Evolutionary conservation across 2,113 vertebrate species (phyloP), one percentile per base, ranked within the genome.

Genomic region (Oreotrochilus melanogaster): DNA sequence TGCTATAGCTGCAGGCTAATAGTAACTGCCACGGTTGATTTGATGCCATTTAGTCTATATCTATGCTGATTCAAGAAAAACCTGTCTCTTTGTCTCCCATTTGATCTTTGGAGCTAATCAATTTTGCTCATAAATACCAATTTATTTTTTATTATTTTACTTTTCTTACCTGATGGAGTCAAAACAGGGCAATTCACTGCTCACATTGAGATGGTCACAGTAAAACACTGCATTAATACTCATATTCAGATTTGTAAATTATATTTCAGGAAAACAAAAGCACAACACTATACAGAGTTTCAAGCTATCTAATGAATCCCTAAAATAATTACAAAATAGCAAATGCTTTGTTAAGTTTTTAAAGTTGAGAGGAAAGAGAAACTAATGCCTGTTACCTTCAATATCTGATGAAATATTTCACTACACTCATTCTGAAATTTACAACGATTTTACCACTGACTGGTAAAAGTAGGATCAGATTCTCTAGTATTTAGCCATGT

Each of bases 1-100:
- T 96, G 87, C 91, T 97, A 86, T 97, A 93, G 94, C 96, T 96
- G 83, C 91, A 96, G 95, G 95, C 94, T 91, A 97, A 95, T 57
- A 92, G 89, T 81, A 93, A 69, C 86, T 96, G 96, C 71, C 91
- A 91, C 5, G 5, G 56, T 78, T 95, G 75, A 81, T 96, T 91
- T 95, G 67, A 78, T 88, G 65, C 33, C 42, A 67, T 95, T 95
- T 93, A 83, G 56, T 84, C 87, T 83, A 4, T 43, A 75, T 67
- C 71, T 66, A 37, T 45, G 35, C 76, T 91, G 28, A 84, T 50
- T 80, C 61, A 78, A 88, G 47, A 51, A 61, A 81, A 82, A 73
- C 18, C 4, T 48, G 8, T 31, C 50, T 87, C 31, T 67, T 65
- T 86, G 30, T 67, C 50, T 96, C 54, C n/a, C 17, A 27, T 89